phyloP scores from a whole-genome alignment of 2,888 invertebrate species.

The Melanchra persicariae region DNA sequence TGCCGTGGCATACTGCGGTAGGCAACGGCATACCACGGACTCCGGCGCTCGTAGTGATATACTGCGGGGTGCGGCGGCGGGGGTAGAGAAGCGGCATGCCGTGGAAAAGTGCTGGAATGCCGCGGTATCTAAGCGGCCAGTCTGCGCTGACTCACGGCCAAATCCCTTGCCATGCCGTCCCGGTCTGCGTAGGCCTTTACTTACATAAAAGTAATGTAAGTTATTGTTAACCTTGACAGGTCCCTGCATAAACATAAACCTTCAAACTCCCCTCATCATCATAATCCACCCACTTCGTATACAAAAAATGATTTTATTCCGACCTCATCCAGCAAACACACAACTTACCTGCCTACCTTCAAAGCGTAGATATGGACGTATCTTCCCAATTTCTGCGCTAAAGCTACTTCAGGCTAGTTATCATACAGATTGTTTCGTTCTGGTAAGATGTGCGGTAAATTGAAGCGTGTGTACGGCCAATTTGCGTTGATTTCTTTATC shows the following conservation, averaged over 20 bases:
- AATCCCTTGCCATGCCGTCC: too few relatives aligned
- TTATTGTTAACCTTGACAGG: conserved; percentile 19
- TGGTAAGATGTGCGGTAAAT: conserved; percentile 75
- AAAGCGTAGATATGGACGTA: conserved; percentile 18
- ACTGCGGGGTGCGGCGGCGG: too few relatives aligned
- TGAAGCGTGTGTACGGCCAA: conserved; percentile 75
- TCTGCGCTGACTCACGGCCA: too few relatives aligned
- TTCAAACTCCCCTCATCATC: conserved; percentile 24
- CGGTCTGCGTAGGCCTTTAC: too few relatives aligned
- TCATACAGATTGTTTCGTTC: conserved; percentile 81
- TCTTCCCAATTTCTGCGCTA: conserved; percentile 44
- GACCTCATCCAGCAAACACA: conserved; percentile 42
- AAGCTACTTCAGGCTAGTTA: conserved; percentile 58
- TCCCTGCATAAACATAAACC: conserved; percentile 2
- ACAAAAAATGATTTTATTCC: conserved; percentile 43
- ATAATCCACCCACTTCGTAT: conserved; percentile 34
- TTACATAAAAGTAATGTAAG: too few relatives aligned
- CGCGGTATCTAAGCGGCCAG: too few relatives aligned
- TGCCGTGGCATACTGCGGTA: too few relatives aligned
- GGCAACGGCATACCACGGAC: too few relatives aligned
- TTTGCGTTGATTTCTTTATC: conserved; percentile 88
- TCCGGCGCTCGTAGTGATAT: too few relatives aligned
- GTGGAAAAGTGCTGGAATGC: too few relatives aligned
- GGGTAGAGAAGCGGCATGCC: too few relatives aligned
- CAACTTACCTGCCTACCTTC: conserved; percentile 25